phyloP scores from a whole-genome alignment of 1,140 invertebrate species.

The Branchinecta lindahli region DNA sequence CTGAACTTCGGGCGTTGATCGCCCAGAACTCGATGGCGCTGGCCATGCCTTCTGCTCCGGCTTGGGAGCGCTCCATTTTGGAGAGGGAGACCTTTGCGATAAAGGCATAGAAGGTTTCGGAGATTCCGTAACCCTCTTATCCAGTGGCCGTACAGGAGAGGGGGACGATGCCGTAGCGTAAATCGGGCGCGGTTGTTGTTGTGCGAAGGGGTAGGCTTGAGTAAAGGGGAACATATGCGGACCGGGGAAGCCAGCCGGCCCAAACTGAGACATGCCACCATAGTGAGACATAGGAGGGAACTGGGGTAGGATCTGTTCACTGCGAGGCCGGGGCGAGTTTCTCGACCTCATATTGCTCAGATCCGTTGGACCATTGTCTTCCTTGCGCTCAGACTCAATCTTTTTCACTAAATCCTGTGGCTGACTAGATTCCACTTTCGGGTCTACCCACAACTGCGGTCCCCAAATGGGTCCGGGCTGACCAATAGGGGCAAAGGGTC shows the following conservation, averaged over 20 bases:
- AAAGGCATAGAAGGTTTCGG: slow-evolving; percentile 7
- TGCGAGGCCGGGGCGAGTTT: neutral
- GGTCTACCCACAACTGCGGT: neutral
- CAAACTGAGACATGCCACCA: neutral
- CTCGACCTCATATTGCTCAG: neutral
- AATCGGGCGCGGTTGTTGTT: slow-evolving; percentile 32
- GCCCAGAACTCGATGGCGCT: slow-evolving; percentile 21
- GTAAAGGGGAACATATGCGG: neutral
- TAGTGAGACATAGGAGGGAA: neutral
- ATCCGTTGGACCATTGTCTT: neutral
- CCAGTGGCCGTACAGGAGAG: slow-evolving; percentile 36
- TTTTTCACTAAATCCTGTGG: slow-evolving; percentile 1
- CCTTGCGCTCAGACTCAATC: neutral
- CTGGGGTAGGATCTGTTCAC: neutral
- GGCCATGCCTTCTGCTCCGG: slow-evolving; percentile 20
- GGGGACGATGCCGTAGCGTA: slow-evolving; percentile 32
- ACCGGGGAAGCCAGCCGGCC: neutral
- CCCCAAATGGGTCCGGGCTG: neutral
- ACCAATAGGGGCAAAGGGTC: neutral
- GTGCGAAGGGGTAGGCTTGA: slow-evolving; percentile 23
- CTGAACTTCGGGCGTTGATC: slow-evolving; percentile 31
- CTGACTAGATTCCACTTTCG: neutral
- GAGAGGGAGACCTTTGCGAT: slow-evolving; percentile 2
- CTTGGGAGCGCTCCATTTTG: neutral
- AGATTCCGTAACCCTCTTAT: slow-evolving; percentile 17